Conservation (phyloP, 2,888 invertebrate species). For the Torymus texanus region DNA sequence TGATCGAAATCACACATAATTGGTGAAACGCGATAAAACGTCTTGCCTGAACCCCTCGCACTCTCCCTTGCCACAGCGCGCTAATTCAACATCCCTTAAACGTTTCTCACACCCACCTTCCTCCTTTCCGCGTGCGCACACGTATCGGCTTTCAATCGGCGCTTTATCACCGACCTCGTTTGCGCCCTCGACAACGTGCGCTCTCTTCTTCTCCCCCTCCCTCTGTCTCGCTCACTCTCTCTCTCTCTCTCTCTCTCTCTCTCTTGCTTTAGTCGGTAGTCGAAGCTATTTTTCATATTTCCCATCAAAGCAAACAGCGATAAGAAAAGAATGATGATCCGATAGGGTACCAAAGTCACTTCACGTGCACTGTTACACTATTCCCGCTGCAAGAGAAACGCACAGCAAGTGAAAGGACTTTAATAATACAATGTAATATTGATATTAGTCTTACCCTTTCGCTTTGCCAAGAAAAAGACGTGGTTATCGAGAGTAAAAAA, state of each 20-base stretch:
- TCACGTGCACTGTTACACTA: not conserved
- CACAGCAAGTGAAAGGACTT: slow-evolving; percentile 52
- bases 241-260: not conserved
- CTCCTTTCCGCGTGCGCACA: not conserved
- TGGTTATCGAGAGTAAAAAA: too few species aligned
- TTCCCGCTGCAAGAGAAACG: not conserved
- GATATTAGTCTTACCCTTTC: slow-evolving; percentile 68
- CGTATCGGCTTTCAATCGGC: slow-evolving; percentile 35
- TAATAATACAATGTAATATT: slow-evolving; percentile 70
- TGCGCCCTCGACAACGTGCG: slow-evolving; percentile 28
- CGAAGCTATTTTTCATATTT: slow-evolving; percentile 55
- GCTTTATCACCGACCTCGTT: slow-evolving; percentile 52
- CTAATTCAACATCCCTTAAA: slow-evolving; percentile 37
- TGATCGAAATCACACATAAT: not conserved
- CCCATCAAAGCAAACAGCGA: slow-evolving; percentile 14
- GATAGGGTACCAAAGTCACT: slow-evolving; percentile 34
- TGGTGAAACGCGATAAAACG: slow-evolving; percentile 20
- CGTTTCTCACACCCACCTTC: slow-evolving; percentile 5
- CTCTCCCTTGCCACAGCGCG: not conserved
- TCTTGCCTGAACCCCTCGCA: too few species aligned
- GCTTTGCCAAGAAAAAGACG: too few species aligned
- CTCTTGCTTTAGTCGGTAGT: slow-evolving; percentile 9
- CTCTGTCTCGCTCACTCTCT: not conserved
- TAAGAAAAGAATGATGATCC: slow-evolving; percentile 30
- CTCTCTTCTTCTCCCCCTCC: slow-evolving; percentile 1